Evolutionary conservation across 1,140 invertebrate genomes (phyloP), one percentile per base, ranked within the genome.

Genomic region (Scaptomyza pallida): DNA sequence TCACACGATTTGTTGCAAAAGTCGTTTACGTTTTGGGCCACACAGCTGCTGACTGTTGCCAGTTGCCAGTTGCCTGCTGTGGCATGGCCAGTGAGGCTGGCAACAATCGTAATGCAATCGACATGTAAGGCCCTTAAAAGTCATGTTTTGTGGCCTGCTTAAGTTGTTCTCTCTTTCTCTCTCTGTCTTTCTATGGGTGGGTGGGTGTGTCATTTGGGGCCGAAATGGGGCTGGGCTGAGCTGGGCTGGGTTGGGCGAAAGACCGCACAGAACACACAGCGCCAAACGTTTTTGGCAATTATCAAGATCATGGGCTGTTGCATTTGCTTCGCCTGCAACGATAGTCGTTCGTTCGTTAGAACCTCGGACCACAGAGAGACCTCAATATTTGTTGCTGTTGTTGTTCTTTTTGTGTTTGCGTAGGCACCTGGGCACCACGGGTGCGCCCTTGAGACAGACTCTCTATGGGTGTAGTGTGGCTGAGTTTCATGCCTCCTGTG

Each of bases 111-210:
- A 30, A 30, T 64, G 40, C 63, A 78, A 86, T 86, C 81, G 78
- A 86, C 83, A 86, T 86, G 82, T 86, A 82, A 78, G 82, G 82
- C 82, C 82, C 82, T 86, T 86, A 86, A 86, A 86, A 86, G 86
- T 61, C 75, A 82, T 86, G 74, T 88, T 55, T 72, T 55, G 56
- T 43, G 40, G 40, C 35, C 61, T 51, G 52, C 43, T 54, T 35
- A 19, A 30, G 63, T 43, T 50, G 45, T 33, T 62, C 51, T 30
- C 26, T 30, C 26, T 9, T 8, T 30, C 26, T 30, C 26, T 30
- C 26, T 30, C 26, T 30, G 0, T 30, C 26, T 30, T 5, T 30
- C 19, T 21, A 13, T 56, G 35, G 19, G 10, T 45, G 52, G 43
- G 62, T 80, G 73, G 76, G 69, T 78, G 80, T 85, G 81, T 35